Percentiles rank a stretch among this genome's conserved stretches.
Conservation (phyloP, 2,113 vertebrate species). For the Tetrao urogallus region DNA sequence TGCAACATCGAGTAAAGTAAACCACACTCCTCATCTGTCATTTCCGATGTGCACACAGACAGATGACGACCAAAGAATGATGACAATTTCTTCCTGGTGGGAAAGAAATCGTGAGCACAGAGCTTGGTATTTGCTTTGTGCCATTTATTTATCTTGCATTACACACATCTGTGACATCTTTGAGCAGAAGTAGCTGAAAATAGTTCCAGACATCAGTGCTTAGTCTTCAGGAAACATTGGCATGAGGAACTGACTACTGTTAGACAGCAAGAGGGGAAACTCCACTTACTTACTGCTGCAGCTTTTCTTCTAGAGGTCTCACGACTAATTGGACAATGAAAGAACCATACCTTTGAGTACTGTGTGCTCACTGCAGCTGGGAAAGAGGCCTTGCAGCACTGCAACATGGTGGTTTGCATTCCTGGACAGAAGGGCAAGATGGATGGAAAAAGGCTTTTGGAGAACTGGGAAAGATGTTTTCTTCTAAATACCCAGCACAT, state of each 20-base stretch:
- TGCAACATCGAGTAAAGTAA: neutral
- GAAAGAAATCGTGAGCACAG: neutral
- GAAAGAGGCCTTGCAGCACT: rapidly evolving
- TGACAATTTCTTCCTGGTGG: neutral
- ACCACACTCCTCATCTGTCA: neutral
- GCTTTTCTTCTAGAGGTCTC: neutral
- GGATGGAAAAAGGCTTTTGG: neutral
- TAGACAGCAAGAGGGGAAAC: neutral
- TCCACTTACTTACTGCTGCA: neutral
- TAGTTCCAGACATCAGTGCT: neutral
- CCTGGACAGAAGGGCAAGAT: rapidly evolving
- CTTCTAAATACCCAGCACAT: neutral
- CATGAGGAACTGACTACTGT: constrained; percentile 28
- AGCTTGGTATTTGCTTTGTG: neutral
- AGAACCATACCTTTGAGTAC: rapidly evolving
- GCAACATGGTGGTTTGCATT: rapidly evolving
- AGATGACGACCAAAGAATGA: neutral
- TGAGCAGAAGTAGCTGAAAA: constrained; percentile 49
- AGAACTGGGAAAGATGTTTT: neutral
- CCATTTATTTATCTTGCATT: neutral
- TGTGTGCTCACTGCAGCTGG: rapidly evolving
- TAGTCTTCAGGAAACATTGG: neutral
- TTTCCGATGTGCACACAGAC: neutral
- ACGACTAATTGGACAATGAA: rapidly evolving
- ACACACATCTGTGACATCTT: neutral